Evolutionary conservation across 2,888 invertebrate genomes (phyloP).

Genomic region (Plutella xylostella): DNA sequence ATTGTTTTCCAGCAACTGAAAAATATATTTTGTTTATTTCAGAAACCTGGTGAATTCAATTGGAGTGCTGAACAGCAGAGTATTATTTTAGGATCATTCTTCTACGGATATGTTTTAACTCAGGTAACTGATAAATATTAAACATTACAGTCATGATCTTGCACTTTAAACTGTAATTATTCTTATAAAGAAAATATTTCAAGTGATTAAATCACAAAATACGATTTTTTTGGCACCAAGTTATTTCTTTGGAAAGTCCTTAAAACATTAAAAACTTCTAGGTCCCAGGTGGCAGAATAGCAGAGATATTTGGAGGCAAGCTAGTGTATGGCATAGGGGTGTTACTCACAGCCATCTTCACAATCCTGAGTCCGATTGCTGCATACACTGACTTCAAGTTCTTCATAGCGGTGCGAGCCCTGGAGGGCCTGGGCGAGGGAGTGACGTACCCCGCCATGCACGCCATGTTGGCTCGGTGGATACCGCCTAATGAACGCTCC

Average conservation of each 20-base stretch:
- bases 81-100: constrained; percentile 84
- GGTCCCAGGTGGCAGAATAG: constrained; percentile 82
- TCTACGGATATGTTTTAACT: constrained; percentile 85
- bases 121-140: constrained; percentile 64
- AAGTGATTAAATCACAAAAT: too few species aligned
- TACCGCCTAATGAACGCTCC: constrained; percentile 90
- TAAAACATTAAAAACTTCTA: constrained; percentile 19
- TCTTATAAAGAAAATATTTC: too few species aligned
- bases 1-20: too few species aligned
- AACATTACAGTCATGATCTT: not conserved
- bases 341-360: constrained; percentile 83
- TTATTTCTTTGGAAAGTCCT: too few species aligned
- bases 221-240: too few species aligned
- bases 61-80: constrained; percentile 86
- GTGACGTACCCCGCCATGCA: constrained; percentile 96
- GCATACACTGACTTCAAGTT: constrained; percentile 75
- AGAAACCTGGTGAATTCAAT: constrained; percentile 78
- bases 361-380: constrained; percentile 85
- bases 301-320: constrained; percentile 90
- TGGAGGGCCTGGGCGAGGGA: constrained; percentile 90
- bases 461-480: constrained; percentile 92
- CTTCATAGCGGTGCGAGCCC: constrained; percentile 79
- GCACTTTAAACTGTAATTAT: too few species aligned
- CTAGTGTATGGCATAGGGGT: constrained; percentile 86
- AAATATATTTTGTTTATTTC: constrained; percentile 24